phyloP scores from a whole-genome alignment of 2,113 vertebrate genomes.

The Anarhynchus alexandrinus region DNA sequence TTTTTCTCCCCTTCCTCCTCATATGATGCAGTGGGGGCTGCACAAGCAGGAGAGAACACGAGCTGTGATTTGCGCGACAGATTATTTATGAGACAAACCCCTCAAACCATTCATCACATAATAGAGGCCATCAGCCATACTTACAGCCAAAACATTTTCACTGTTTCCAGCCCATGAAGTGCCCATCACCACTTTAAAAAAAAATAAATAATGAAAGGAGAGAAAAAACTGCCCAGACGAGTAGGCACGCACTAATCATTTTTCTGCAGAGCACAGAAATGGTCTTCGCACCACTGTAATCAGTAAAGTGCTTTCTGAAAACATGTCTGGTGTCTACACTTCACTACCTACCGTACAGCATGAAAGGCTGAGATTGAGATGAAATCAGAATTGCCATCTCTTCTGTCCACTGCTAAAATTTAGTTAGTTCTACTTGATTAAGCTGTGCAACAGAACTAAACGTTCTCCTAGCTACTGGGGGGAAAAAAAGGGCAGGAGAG shows the following conservation, averaged over 20 bases:
- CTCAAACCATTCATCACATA: neutral
- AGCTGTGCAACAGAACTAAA: constrained; percentile 43
- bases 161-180: neutral
- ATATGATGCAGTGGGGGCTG: neutral
- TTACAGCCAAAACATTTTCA: neutral
- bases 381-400: constrained; percentile 52
- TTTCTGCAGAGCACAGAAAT: neutral
- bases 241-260: neutral
- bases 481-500: neutral
- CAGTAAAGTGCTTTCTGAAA: constrained; percentile 29
- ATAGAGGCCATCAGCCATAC: neutral
- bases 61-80: neutral
- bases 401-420: constrained; percentile 55
- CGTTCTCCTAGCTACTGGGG: neutral
- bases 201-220: neutral
- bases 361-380: constrained; percentile 40
- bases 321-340: constrained; percentile 19
- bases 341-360: neutral
- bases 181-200: neutral
- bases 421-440: constrained; percentile 61
- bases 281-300: neutral
- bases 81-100: neutral
- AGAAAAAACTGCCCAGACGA: neutral
- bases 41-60: fast-evolving
- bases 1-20: neutral